Percentiles rank a stretch among this genome's conserved stretches.
Conservation (phyloP, 2,888 invertebrate genomes). For the Acleris emargana region DNA sequence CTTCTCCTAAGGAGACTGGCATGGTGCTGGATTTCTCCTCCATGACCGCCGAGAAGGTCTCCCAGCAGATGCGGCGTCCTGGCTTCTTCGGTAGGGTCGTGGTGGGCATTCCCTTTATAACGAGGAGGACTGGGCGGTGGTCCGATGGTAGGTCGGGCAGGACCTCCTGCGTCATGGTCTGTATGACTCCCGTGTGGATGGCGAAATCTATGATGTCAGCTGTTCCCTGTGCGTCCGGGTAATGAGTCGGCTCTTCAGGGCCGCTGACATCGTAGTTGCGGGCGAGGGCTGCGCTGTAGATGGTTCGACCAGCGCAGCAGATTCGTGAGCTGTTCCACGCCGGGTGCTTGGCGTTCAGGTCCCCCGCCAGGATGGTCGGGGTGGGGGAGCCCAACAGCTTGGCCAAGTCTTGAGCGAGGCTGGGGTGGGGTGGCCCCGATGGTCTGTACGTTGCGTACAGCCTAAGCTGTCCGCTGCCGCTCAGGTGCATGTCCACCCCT, state of each 20-base stretch:
- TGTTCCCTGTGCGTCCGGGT: background rate
- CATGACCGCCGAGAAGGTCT: conserved; percentile 8
- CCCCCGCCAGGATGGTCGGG: conserved; percentile 17
- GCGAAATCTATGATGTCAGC: background rate
- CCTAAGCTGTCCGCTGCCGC: background rate
- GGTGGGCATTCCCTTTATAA: too few relatives aligned
- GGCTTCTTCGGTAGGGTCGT: background rate
- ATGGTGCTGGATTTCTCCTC: background rate
- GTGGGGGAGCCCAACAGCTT: background rate
- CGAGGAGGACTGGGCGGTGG: conserved; percentile 21
- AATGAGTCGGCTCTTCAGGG: background rate
- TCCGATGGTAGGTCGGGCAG: conserved; percentile 21
- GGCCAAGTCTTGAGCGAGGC: background rate
- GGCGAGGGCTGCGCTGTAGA: background rate
- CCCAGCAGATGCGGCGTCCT: conserved; percentile 34
- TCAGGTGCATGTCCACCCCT: conserved; percentile 19
- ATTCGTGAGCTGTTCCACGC: background rate
- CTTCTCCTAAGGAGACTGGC: background rate
- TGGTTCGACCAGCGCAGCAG: background rate
- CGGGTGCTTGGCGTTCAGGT: conserved; percentile 13
- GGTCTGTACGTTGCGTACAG: conserved; percentile 33
- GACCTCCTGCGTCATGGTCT: background rate
- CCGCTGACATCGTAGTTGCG: background rate
- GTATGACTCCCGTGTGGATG: background rate
- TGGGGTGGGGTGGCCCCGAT: rapidly evolving